Evolutionary conservation across 1,140 invertebrate genomes (phyloP), one percentile per base, ranked within the genome.

Genomic region (Dufourea novaeangliae): DNA sequence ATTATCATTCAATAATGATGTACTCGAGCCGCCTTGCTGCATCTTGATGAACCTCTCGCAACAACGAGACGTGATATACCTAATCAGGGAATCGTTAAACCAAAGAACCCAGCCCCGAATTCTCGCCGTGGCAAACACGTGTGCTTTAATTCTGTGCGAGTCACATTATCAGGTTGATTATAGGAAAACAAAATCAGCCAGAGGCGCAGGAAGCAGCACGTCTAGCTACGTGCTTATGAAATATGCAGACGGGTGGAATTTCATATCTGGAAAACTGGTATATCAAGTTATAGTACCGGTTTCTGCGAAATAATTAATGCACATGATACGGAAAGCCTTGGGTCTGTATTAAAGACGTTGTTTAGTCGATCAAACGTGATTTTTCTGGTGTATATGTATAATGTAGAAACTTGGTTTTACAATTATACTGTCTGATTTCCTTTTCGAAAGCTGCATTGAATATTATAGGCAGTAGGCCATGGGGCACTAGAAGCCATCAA

Each of bases 1-100:
- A 84, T 84, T 84, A 84, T 84, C 82, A 84, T 84, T 84, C 78
- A 77, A 80, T 84, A 84, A 84, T 50, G 72, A 75, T 56, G 27
- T 20, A 12, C 68, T 32, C 68, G 59, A 68, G 67, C 41, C 54
- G 34, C 29, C 54, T 27, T 34, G 34, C 34, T 39, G 74, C 78
- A 77, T 77, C 59, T 68, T 64, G 61, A 57, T 70, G 61, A 57
- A 83, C 32, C 44, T n/a, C 34, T 25, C 11, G 20, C 10, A n/a
- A 11, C n/a, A 2, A 6, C 22, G 17, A 50, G 6, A 25, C 25
- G 25, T 5, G 44, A 73, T 78, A 72, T 14, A 59, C 69, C 44
- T 41, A 70, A 70, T 74, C 64, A 25, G n/a, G 34, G 22, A 17
- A 34, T 20, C 2, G 0, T 8, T 1, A 14, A 54, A 17, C 17